These are phyloP conservation scores for Dicranocentrus wangi DNA, from an alignment of 2,888 invertebrate genomes.

Conservation along the genomic window DNA sequence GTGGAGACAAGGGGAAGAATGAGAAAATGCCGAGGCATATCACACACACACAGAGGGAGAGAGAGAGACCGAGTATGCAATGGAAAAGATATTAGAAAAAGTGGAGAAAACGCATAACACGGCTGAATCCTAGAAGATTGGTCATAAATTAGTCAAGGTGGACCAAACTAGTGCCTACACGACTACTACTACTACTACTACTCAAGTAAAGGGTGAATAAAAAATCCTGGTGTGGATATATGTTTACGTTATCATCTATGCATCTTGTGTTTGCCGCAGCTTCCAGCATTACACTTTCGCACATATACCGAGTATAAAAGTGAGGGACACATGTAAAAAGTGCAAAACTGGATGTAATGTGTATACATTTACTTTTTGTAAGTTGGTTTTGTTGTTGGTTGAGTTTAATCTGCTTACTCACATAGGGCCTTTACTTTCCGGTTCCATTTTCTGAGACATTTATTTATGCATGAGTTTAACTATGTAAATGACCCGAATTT, in stretches of 20 bases:
- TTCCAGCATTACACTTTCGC: not conserved
- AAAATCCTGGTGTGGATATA: not conserved
- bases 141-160: conserved; percentile 61
- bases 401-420: conserved; percentile 40
- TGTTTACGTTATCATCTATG: not conserved
- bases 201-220: not conserved
- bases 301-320: not conserved
- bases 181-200: not conserved
- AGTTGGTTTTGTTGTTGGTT: conserved; percentile 44
- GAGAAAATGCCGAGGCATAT: conserved; percentile 13
- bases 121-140: conserved; percentile 53
- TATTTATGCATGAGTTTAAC: conserved; percentile 61
- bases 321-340: conserved; percentile 8
- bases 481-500: conserved; percentile 63
- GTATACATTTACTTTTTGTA: too few species aligned
- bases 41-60: conserved; percentile 5
- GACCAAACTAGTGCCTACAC: conserved; percentile 35
- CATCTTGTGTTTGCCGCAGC: not conserved
- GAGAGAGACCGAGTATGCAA: not conserved
- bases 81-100: conserved; percentile 10
- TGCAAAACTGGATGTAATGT: too few species aligned
- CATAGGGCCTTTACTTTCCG: conserved; percentile 31
- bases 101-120: conserved; percentile 38
- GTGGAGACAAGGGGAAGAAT: conserved; percentile 17
- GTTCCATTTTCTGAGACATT: conserved; percentile 59